Evolutionary conservation across 2,113 vertebrate species (phyloP), one percentile per base, ranked within the genome.

Genomic region (Osmerus eperlanus): DNA sequence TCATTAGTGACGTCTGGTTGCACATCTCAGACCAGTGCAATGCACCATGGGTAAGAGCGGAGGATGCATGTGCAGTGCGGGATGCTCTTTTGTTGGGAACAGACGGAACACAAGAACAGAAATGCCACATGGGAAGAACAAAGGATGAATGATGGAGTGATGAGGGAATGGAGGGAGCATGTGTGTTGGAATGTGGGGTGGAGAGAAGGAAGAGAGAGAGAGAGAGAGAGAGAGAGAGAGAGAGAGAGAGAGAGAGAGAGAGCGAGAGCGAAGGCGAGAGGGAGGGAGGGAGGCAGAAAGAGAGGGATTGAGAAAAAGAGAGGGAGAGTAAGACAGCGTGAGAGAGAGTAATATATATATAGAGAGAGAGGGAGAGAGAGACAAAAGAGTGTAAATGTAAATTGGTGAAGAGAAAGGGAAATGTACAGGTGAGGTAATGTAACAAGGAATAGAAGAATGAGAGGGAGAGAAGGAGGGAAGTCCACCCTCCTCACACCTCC

Each of bases 201-300:
- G 29, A 65, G 62, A 65, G 62, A n/a, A 41, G 58, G 6, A 19
- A 18, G 51, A 54, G 47, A 25, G 65, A 51, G 65, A 51, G n/a
- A 51, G 41, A 51, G 36, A 67, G 36, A 52, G n/a, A 67, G 65
- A 53, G 4, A 60, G 54, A 56, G 16, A 16, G 55, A 36, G 53
- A 58, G 16, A 18, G 8, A 55, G 63, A 28, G 51, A 54, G 15
- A 65, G 70, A 47, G 3, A 14, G 14, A n/a, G 0, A 21, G 16
- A 23, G 52, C 4, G 21, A 23, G 11, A 9, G 52, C 19, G 54
- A 32, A 7, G 59, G 41, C 51, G 36, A 14, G 11, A 52, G 14
- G 52, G 77, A 81, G 64, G 13, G 63, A 82, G 74, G 67, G 72
- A 68, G 64, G 61, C 19, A 75, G 66, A 73, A 15, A 80, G 71